Conservation (phyloP, 2,888 invertebrate species). For the Drymonia ruficornis region DNA sequence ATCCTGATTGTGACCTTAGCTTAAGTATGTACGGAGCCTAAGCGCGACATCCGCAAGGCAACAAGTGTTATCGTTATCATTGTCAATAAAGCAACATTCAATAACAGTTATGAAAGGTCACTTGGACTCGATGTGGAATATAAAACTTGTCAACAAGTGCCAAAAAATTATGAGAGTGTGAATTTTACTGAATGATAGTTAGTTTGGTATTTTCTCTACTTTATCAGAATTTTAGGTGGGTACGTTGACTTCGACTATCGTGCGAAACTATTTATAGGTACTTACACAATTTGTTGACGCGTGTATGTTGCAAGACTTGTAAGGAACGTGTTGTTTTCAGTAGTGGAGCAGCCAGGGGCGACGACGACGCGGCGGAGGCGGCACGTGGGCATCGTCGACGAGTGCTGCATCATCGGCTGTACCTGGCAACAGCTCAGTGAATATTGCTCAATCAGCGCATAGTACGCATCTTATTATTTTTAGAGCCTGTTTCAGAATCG, state of each 20-base stretch:
- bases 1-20: constrained; percentile 11
- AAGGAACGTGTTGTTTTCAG: constrained; percentile 43
- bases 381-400: constrained; percentile 73
- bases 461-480: constrained; percentile 50
- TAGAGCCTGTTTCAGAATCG: too few species aligned
- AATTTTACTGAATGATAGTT: background rate
- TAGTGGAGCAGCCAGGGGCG: constrained; percentile 70
- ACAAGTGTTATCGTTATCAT: constrained; percentile 52
- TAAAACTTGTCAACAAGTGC: constrained; percentile 16
- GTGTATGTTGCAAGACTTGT: background rate
- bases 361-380: constrained; percentile 62
- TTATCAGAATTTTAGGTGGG: background rate
- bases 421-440: constrained; percentile 71
- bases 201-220: background rate
- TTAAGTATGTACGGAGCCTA: constrained; percentile 20
- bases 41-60: constrained; percentile 63
- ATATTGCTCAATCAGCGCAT: constrained; percentile 75
- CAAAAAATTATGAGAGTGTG: background rate
- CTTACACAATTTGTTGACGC: background rate
- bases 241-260: background rate
- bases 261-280: constrained; percentile 12
- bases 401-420: constrained; percentile 74
- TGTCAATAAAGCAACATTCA: constrained; percentile 27
- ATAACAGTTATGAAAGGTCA: constrained; percentile 43
- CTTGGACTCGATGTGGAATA: constrained; percentile 23